These are phyloP conservation scores for Cryptoblepharus egeriae DNA, from an alignment of 2,797 vertebrate species.

Conservation along the genomic window DNA sequence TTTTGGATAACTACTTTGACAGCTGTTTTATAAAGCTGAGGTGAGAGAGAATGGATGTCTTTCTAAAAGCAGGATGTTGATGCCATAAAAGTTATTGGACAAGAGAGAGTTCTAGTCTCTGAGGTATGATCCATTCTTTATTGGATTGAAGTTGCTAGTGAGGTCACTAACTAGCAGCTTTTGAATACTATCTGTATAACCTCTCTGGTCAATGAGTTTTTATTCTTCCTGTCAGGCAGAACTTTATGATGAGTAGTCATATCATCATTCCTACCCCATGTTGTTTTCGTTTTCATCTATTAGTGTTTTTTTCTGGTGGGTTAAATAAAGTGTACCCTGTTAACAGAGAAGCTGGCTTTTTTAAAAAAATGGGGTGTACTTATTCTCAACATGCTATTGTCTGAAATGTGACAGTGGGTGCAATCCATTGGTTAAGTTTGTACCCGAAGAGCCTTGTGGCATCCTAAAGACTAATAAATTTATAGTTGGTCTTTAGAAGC, in stretches of 20 bases:
- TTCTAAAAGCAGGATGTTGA: constrained; percentile 1
- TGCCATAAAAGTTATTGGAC: constrained; percentile 5
- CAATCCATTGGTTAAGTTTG: no score
- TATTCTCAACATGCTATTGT: not conserved
- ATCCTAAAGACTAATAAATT: no score
- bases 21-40: not conserved
- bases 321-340: not conserved
- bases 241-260: not conserved
- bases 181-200: not conserved
- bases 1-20: constrained; percentile 4
- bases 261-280: not conserved
- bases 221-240: not conserved
- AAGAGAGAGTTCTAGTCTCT: not conserved
- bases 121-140: not conserved
- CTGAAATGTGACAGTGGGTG: not conserved
- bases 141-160: not conserved
- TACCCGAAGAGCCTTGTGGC: no score
- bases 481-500: no score
- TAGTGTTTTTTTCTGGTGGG: not conserved
- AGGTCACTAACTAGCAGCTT: not conserved
- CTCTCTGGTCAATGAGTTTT: not conserved
- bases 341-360: not conserved
- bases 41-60: not conserved
- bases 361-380: not conserved
- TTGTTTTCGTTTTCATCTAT: not conserved